Evolutionary conservation across 2,888 invertebrate species (phyloP).

Genomic region (Diaprepes abbreviatus): DNA sequence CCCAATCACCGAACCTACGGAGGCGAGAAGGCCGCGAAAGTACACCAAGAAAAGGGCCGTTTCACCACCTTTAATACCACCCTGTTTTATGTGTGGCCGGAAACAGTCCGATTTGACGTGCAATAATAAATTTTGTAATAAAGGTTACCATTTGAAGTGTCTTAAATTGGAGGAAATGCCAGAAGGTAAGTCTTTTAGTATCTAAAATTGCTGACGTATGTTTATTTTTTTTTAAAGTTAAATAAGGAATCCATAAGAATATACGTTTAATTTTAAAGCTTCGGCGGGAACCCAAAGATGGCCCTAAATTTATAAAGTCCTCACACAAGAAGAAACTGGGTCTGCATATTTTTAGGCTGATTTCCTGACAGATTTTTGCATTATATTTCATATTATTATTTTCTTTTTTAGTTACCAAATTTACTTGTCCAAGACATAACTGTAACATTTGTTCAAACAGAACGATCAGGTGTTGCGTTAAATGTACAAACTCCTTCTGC

Average conservation of each 20-base stretch:
- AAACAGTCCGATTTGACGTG: constrained; percentile 59
- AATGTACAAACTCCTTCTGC: constrained; percentile 66
- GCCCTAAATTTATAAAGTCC: too few relatives aligned
- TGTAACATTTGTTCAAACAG: constrained; percentile 65
- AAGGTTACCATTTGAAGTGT: constrained; percentile 64
- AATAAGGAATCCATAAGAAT: too few relatives aligned
- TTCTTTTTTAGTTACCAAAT: constrained; percentile 58
- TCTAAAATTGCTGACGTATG: too few relatives aligned
- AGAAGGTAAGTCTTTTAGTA: constrained; percentile 61
- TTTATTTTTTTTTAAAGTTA: too few relatives aligned
- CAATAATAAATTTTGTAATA: constrained; percentile 63
- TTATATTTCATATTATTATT: too few relatives aligned
- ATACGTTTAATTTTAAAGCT: too few relatives aligned
- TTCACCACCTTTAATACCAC: constrained; percentile 40
- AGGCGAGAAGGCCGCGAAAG: constrained; percentile 9
- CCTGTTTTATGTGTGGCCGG: constrained; percentile 64
- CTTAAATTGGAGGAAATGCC: constrained; percentile 60
- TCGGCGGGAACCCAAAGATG: too few relatives aligned
- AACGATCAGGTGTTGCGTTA: constrained; percentile 64
- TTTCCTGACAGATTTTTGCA: too few relatives aligned
- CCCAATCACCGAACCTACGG: background rate
- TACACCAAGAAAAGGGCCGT: constrained; percentile 12
- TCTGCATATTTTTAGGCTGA: too few relatives aligned
- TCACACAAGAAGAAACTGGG: too few relatives aligned
- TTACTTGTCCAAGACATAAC: constrained; percentile 65